Conservation (phyloP, 2,113 vertebrate species). For the Galbula dea region DNA sequence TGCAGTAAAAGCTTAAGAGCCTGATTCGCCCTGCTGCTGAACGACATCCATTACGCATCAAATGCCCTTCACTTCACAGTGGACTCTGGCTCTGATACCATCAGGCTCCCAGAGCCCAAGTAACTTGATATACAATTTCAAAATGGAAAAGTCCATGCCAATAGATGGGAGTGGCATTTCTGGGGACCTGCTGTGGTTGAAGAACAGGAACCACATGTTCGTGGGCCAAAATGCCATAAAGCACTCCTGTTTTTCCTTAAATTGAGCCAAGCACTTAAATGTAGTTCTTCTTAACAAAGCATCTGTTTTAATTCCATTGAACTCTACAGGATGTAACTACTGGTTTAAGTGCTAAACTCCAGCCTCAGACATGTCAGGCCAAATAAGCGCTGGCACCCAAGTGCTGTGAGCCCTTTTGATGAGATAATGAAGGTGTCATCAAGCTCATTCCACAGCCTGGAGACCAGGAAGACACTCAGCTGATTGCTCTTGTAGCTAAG, state of each 20-base stretch:
- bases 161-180: neutral
- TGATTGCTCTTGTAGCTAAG: neutral
- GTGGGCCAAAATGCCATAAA: neutral
- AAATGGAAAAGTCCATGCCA: neutral
- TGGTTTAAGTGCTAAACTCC: neutral
- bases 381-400: neutral
- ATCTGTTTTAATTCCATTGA: neutral
- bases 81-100: neutral
- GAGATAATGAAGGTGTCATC: neutral
- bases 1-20: constrained; percentile 60
- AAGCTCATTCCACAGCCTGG: fast-evolving
- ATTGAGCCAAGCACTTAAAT: neutral
- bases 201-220: neutral
- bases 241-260: neutral
- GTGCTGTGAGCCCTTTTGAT: neutral
- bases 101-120: neutral
- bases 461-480: neutral
- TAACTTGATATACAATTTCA: constrained; percentile 37
- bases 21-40: neutral
- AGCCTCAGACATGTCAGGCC: neutral
- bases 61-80: constrained; percentile 41
- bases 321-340: neutral
- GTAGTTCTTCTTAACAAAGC: neutral
- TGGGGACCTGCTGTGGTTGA: neutral
- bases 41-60: neutral